Evolutionary conservation across 2,113 vertebrate genomes (phyloP).

Genomic region (Forbesichthys papilliferus): DNA sequence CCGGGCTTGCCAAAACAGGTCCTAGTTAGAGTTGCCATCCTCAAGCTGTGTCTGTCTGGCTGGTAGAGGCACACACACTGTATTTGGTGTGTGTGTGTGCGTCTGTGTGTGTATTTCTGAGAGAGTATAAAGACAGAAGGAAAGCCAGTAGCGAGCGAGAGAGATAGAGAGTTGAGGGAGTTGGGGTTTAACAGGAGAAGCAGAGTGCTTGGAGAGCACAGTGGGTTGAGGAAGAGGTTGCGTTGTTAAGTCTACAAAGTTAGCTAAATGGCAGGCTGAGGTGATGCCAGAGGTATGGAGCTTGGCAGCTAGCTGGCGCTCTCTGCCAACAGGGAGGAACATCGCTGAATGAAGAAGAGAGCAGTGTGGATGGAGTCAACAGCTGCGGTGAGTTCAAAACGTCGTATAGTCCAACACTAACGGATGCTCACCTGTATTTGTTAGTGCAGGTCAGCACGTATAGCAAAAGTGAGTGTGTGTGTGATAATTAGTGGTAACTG

Average conservation of each 20-base stretch:
- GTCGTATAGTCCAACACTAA: too few relatives aligned
- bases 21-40: slow-evolving; percentile 28
- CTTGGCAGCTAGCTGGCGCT: slow-evolving; percentile 49
- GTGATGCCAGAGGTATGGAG: slow-evolving; percentile 60
- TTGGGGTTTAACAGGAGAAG: slow-evolving; percentile 1
- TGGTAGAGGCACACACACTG: slow-evolving; percentile 25
- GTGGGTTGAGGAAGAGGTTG: slow-evolving; percentile 42
- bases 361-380: slow-evolving; percentile 56
- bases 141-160: slow-evolving; percentile 20
- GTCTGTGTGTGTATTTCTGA: neutral
- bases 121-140: slow-evolving; percentile 23
- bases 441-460: too few relatives aligned
- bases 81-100: neutral
- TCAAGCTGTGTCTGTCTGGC: slow-evolving; percentile 40
- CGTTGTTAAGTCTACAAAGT: slow-evolving; percentile 54
- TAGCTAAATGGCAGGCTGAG: slow-evolving; percentile 51
- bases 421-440: too few relatives aligned
- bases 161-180: slow-evolving; percentile 28
- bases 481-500: neutral
- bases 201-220: slow-evolving; percentile 25
- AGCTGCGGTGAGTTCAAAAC: neutral
- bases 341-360: slow-evolving; percentile 35
- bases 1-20: slow-evolving; percentile 18
- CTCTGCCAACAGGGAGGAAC: slow-evolving; percentile 46
- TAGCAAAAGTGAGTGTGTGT: neutral